Evolutionary conservation across 2,113 vertebrate genomes (phyloP).

Genomic region (Psilopsiagon aymara): DNA sequence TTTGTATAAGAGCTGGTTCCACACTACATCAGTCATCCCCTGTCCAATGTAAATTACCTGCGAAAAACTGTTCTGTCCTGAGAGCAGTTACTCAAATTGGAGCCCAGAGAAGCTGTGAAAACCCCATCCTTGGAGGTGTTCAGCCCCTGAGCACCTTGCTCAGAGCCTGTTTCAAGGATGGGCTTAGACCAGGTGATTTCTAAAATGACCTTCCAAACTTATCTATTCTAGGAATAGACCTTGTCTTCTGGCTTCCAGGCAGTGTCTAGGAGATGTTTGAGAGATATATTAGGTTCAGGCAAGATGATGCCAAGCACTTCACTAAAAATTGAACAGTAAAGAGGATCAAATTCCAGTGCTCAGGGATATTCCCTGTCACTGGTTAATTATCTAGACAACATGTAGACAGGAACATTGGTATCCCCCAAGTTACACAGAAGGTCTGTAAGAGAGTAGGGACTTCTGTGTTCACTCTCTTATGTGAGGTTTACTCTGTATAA

Average conservation of each 20-base stretch:
- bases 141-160: background rate
- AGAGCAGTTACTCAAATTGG: background rate
- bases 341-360: background rate
- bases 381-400: background rate
- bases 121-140: background rate
- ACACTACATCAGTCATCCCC: fast-evolving
- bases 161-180: background rate
- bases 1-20: background rate
- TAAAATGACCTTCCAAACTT: background rate
- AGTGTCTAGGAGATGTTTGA: background rate
- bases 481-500: background rate
- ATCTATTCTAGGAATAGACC: background rate
- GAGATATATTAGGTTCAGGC: background rate
- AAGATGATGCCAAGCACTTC: background rate
- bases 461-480: fast-evolving
- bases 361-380: background rate
- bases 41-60: background rate
- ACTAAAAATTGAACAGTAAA: background rate
- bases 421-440: background rate
- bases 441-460: background rate
- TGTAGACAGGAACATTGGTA: background rate
- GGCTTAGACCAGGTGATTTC: background rate
- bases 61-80: background rate
- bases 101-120: background rate
- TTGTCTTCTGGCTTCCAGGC: background rate